Conservation (phyloP, 2,113 vertebrate species). For the Lethenteron camtschaticum region DNA sequence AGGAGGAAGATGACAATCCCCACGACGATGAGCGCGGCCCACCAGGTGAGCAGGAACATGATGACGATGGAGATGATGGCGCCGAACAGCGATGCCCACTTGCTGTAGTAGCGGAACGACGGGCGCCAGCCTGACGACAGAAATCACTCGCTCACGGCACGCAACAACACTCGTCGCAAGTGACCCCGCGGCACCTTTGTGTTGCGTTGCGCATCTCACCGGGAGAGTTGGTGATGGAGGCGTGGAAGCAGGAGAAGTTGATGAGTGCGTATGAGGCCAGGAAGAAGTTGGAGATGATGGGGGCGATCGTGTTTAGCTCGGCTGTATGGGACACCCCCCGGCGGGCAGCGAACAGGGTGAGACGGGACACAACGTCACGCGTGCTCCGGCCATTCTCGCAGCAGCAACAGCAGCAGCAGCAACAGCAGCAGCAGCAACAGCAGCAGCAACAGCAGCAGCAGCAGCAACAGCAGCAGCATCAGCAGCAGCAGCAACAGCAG, state of each 20-base stretch:
- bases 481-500: too few species aligned
- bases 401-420: too few species aligned
- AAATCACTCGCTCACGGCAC: too few species aligned
- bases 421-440: too few species aligned
- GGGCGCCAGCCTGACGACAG: constrained; percentile 59
- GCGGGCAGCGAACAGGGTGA: too few species aligned
- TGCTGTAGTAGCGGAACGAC: constrained; percentile 70
- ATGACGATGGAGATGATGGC: constrained; percentile 45
- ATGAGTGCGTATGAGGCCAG: constrained; percentile 82
- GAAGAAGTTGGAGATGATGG: constrained; percentile 97
- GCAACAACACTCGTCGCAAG: too few species aligned
- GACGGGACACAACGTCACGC: too few species aligned
- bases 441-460: too few species aligned
- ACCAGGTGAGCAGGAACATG: constrained; percentile 93
- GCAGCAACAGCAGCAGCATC: too few species aligned
- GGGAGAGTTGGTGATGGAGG: constrained; percentile 80
- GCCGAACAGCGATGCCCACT: constrained; percentile 62
- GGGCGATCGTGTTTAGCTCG: constrained; percentile 74
- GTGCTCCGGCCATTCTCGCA: too few species aligned
- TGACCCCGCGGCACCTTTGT: too few species aligned
- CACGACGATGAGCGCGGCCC: constrained; percentile 69
- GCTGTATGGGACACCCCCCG: constrained; percentile 24
- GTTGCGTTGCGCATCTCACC: constrained; percentile 25
- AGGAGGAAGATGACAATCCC: constrained; percentile 51
- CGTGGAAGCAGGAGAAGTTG: constrained; percentile 96